phyloP scores from a whole-genome alignment of 2,113 vertebrate genomes.

The Neolamprologus brichardi region DNA sequence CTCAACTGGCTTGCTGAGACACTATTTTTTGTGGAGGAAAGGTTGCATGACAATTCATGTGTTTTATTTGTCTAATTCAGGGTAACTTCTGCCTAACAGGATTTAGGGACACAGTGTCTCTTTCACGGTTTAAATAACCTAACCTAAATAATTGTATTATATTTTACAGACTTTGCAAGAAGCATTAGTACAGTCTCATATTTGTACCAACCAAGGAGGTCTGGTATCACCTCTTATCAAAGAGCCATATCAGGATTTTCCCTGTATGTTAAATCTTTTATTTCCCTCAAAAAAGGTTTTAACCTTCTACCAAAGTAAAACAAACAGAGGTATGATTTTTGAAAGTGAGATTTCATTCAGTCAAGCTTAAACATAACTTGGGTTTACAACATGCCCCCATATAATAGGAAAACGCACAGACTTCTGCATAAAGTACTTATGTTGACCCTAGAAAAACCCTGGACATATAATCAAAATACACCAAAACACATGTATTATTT shows the following conservation, averaged over 20 bases:
- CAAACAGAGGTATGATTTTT: neutral
- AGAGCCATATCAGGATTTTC: neutral
- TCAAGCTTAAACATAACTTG: neutral
- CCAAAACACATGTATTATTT: neutral
- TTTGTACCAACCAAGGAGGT: neutral
- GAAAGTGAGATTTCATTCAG: neutral
- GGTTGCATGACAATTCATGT: neutral
- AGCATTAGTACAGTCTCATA: neutral
- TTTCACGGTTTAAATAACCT: conserved; percentile 14
- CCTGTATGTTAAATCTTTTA: neutral
- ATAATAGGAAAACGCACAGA: neutral
- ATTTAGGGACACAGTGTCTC: neutral
- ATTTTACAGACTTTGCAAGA: neutral
- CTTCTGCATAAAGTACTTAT: neutral
- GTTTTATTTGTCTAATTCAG: neutral
- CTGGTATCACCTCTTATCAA: neutral
- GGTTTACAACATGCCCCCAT: neutral
- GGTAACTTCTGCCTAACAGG: neutral
- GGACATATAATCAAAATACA: neutral
- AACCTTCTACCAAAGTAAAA: neutral
- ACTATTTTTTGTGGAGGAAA: neutral
- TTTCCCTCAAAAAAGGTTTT: neutral
- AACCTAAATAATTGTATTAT: neutral
- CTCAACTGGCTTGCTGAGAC: conserved; percentile 20
- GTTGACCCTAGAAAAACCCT: neutral